phyloP scores from a whole-genome alignment of 2,888 invertebrate genomes.

The Brachynemurus nebulosus region DNA sequence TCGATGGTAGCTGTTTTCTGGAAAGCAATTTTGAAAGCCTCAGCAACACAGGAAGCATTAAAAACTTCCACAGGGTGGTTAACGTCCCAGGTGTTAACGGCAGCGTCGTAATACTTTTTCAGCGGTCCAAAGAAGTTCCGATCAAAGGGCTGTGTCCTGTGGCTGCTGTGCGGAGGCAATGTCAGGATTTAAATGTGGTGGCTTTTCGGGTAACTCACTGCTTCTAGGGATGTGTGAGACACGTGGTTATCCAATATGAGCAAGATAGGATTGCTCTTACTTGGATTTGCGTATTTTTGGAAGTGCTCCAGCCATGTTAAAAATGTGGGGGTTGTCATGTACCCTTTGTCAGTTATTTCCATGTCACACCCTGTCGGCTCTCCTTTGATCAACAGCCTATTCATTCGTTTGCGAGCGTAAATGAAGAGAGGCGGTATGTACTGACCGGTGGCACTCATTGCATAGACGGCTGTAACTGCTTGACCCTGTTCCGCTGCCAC shows the following conservation, averaged over 20 bases:
- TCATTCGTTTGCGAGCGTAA: conserved; percentile 19
- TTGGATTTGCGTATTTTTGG: conserved; percentile 2
- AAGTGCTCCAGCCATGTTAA: not conserved
- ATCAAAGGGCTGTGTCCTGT: not conserved
- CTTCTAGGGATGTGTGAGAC: conserved; percentile 7
- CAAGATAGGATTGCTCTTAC: conserved; percentile 8
- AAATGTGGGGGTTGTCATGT: not conserved
- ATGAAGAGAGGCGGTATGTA: conserved; percentile 24
- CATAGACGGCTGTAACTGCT: conserved; percentile 19
- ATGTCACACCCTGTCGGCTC: not conserved
- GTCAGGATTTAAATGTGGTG: not conserved
- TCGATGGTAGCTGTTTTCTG: not conserved
- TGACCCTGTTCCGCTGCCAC: conserved; percentile 18
- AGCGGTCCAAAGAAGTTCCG: not conserved
- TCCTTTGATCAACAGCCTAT: conserved; percentile 9
- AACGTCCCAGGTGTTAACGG: not conserved
- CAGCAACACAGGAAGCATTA: conserved; percentile 16
- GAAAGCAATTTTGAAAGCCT: conserved; percentile 12
- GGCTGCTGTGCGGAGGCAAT: conserved; percentile 1
- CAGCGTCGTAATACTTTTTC: not conserved
- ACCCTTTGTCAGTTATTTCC: not conserved
- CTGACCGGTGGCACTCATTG: conserved; percentile 21
- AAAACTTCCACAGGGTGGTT: conserved; percentile 2
- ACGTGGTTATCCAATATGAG: conserved; percentile 11
- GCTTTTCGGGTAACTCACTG: not conserved